Conservation (phyloP, 2,888 invertebrate species). For the Marronus borbonicus region DNA sequence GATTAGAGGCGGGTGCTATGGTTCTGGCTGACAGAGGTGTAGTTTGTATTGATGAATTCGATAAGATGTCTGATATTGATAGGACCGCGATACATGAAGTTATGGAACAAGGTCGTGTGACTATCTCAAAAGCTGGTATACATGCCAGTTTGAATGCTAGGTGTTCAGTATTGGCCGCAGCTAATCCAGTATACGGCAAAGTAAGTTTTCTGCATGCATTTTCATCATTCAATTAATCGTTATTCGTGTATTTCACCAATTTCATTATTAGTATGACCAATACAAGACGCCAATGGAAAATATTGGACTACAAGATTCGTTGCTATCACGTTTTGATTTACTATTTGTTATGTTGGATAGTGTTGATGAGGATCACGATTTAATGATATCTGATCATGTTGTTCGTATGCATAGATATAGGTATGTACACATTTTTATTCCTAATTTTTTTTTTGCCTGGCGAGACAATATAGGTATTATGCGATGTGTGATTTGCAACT, state of each 20-base stretch:
- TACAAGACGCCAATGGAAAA: slow-evolving; percentile 99
- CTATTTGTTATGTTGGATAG: slow-evolving; percentile 97
- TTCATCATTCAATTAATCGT: no score
- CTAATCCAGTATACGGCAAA: slow-evolving; percentile 98
- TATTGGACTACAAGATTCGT: slow-evolving; percentile 97
- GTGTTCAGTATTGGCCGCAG: slow-evolving; percentile 98
- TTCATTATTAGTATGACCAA: slow-evolving; percentile 87
- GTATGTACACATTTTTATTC: slow-evolving; percentile 64
- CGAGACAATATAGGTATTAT: neutral
- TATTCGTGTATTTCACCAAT: no score
- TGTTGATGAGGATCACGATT: slow-evolving; percentile 91
- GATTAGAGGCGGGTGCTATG: slow-evolving; percentile 99
- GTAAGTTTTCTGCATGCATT: slow-evolving; percentile 70
- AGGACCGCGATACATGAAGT: slow-evolving; percentile 99
- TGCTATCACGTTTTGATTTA: slow-evolving; percentile 98
- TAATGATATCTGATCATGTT: slow-evolving; percentile 96
- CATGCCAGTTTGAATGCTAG: slow-evolving; percentile 98
- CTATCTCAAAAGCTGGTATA: slow-evolving; percentile 99
- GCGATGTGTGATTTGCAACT: no score
- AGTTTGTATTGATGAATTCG: slow-evolving; percentile 98
- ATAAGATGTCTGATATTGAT: slow-evolving; percentile 99
- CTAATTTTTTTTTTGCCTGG: neutral
- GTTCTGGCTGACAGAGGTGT: slow-evolving; percentile 99
- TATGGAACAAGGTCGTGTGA: slow-evolving; percentile 98
- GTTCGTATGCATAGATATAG: slow-evolving; percentile 97